Evolutionary conservation across 2,888 invertebrate genomes (phyloP).

Genomic region (Steromphala cineraria): DNA sequence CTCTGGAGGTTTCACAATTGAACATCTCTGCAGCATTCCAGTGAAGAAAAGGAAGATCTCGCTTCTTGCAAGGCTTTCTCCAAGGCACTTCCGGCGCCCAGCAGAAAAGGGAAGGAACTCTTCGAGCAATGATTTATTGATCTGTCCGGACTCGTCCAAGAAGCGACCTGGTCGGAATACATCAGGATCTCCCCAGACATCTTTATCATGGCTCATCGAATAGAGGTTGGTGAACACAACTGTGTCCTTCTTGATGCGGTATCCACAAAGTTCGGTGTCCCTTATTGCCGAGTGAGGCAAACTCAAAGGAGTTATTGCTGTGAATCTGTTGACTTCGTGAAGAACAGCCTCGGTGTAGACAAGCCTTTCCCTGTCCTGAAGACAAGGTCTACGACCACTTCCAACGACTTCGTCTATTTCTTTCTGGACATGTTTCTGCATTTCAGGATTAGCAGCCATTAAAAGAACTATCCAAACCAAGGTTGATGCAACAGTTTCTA

Average conservation of each 20-base stretch:
- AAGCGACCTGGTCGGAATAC: slow-evolving; percentile 35
- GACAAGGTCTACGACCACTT: slow-evolving; percentile 27
- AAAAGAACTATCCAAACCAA: slow-evolving; percentile 47
- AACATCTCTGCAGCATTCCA: slow-evolving; percentile 15
- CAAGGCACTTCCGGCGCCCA: slow-evolving; percentile 56
- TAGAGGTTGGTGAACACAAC: slow-evolving; percentile 36
- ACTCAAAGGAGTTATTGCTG: slow-evolving; percentile 43
- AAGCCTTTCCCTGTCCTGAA: slow-evolving; percentile 34
- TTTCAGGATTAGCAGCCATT: slow-evolving; percentile 43
- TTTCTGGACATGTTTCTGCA: slow-evolving; percentile 43
- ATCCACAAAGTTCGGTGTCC: slow-evolving; percentile 37
- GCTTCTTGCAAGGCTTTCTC: slow-evolving; percentile 51
- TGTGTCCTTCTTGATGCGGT: slow-evolving; percentile 39
- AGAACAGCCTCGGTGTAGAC: slow-evolving; percentile 51
- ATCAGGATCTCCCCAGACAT: slow-evolving; percentile 38
- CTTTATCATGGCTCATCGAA: slow-evolving; percentile 29
- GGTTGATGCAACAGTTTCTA: slow-evolving; percentile 49
- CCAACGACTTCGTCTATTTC: slow-evolving; percentile 55
- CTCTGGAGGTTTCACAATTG: slow-evolving; percentile 20
- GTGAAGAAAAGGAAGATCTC: slow-evolving; percentile 54
- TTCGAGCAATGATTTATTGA: slow-evolving; percentile 27
- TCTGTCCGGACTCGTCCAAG: slow-evolving; percentile 17
- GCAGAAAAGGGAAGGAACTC: slow-evolving; percentile 44
- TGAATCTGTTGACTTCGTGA: slow-evolving; percentile 45
- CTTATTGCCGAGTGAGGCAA: slow-evolving; percentile 49